These are phyloP conservation scores for Andrena trimmerana DNA, from an alignment of 2,888 invertebrate genomes.

Conservation along the genomic window DNA sequence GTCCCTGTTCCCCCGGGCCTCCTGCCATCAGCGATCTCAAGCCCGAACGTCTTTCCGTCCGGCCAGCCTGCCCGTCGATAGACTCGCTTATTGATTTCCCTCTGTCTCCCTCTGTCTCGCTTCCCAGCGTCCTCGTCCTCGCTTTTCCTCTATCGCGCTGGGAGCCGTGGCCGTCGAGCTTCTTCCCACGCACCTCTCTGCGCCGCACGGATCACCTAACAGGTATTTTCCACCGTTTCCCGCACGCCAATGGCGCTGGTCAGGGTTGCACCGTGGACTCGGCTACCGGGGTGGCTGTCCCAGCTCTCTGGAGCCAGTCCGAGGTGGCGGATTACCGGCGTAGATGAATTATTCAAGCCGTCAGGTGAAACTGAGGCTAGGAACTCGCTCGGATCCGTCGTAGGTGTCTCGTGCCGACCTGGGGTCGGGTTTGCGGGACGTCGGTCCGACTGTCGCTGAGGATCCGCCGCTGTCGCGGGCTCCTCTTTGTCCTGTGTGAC, in stretches of 20 bases:
- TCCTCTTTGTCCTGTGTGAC: background rate
- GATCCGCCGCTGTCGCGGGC: background rate
- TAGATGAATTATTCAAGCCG: background rate
- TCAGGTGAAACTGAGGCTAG: background rate
- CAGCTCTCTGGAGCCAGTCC: conserved; percentile 6
- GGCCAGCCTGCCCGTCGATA: conserved; percentile 62
- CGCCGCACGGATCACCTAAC: background rate
- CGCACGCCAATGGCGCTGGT: background rate
- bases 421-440: background rate
- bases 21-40: background rate
- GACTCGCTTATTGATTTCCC: conserved; percentile 69
- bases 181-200: conserved; percentile 25
- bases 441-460: background rate
- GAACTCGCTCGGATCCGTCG: background rate
- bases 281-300: background rate
- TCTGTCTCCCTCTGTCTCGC: conserved; percentile 46
- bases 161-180: conserved; percentile 17
- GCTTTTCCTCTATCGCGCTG: conserved; percentile 27
- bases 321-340: background rate
- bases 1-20: background rate
- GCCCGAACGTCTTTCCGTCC: conserved; percentile 36
- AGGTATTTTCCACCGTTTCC: background rate
- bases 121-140: conserved; percentile 30
- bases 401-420: background rate
- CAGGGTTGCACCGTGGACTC: background rate